phyloP scores from a whole-genome alignment of 1,140 invertebrate genomes.

The Eupeodes corollae region DNA sequence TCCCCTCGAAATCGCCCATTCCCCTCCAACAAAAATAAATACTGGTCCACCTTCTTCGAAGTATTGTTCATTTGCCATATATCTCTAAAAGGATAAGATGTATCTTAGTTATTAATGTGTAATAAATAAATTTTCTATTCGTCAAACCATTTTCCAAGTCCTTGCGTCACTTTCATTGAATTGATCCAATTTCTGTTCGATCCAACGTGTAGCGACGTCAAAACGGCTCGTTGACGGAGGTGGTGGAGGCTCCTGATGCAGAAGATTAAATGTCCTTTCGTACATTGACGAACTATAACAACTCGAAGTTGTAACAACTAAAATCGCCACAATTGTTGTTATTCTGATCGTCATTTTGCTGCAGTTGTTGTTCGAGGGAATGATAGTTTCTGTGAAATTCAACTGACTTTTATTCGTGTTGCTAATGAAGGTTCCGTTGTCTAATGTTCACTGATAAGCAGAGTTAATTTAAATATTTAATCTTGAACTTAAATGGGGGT shows the following conservation, averaged over 20 bases:
- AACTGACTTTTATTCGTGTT: no score
- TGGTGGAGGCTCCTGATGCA: conserved; percentile 12
- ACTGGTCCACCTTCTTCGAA: conserved; percentile 43
- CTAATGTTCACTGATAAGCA: no score
- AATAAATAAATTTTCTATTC: background rate
- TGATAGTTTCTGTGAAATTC: no score
- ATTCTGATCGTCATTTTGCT: no score
- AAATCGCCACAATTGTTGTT: conserved; percentile 28
- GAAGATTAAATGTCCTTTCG: conserved; percentile 4
- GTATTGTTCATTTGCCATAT: conserved; percentile 26
- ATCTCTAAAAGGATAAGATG: conserved; percentile 14
- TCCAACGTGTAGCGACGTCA: conserved; percentile 21
- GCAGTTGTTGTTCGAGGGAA: no score
- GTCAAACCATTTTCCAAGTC: conserved; percentile 50
- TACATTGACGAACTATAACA: background rate
- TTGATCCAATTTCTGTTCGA: conserved; percentile 48
- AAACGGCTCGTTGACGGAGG: conserved; percentile 13
- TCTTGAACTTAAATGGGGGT: background rate
- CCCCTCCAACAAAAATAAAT: conserved; percentile 60
- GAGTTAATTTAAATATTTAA: no score
- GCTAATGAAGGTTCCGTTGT: no score
- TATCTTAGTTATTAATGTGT: background rate
- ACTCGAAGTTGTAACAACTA: conserved; percentile 3
- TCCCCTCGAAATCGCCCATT: conserved; percentile 43
- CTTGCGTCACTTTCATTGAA: conserved; percentile 54